phyloP scores from a whole-genome alignment of 23 tunicate species.

The Clavelina lepadiformis region DNA sequence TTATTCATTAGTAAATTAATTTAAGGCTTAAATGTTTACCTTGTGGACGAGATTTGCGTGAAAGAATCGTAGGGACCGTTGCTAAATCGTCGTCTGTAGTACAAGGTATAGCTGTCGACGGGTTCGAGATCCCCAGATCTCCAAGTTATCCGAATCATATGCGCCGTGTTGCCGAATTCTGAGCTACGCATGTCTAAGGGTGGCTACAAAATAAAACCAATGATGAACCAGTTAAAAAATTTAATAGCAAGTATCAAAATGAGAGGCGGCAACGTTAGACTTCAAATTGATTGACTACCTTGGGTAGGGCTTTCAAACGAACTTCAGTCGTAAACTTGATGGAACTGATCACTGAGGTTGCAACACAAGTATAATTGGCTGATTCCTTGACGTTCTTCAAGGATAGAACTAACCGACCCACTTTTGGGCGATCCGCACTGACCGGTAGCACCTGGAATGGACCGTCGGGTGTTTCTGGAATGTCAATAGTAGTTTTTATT shows the following conservation, averaged over 20 bases:
- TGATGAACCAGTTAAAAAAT: no score
- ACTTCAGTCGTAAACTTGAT: conserved; percentile 51
- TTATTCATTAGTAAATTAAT: no score
- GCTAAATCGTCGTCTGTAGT: conserved; percentile 12
- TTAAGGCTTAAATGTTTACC: conserved; percentile 38
- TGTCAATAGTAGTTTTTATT: background rate
- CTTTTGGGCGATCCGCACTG: no score
- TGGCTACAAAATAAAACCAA: conserved; percentile 14
- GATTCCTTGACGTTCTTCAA: conserved; percentile 44
- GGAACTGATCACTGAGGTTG: conserved; percentile 38
- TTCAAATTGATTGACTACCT: conserved; percentile 22
- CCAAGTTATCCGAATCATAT: conserved; percentile 42
- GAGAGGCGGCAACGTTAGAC: background rate
- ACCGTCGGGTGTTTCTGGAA: conserved; percentile 31
- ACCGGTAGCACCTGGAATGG: conserved; percentile 28
- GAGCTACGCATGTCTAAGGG: conserved; percentile 28
- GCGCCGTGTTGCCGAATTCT: conserved; percentile 13
- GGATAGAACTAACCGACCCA: conserved; percentile 39
- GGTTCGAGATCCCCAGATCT: conserved; percentile 19
- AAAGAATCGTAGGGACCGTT: conserved; percentile 10
- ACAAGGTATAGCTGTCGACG: conserved; percentile 44
- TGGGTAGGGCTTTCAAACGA: conserved; percentile 50
- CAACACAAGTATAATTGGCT: conserved; percentile 82
- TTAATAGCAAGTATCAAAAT: background rate
- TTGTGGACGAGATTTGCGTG: conserved; percentile 31